Evolutionary conservation across 2,888 invertebrate species (phyloP), one percentile per base, ranked within the genome.

Genomic region (Lithophane semibrunnea): DNA sequence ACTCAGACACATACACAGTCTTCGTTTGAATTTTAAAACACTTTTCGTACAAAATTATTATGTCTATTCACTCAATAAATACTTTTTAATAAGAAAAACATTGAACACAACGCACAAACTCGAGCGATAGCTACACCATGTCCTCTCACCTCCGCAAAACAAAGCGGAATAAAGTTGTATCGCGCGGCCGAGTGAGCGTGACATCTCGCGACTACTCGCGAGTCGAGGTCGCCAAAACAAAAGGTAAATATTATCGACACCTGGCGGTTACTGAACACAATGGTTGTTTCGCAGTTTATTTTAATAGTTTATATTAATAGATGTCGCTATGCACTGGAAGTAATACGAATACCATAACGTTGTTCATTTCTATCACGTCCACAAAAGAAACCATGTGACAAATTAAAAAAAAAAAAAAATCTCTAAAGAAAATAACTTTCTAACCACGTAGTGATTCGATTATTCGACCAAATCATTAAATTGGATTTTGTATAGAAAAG

Each of bases 121-220:
- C 90, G 84, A 89, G 88, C 90, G 84, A 86, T 83, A 82, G 87
- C 80, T 60, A 88, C 91, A 90, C 89, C 82, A 92, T 92, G 95
- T 95, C 95, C 94, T 94, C 92, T 95, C 94, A 93, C 94, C 95
- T 95, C 96, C 96, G 96, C 96, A 95, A 96, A 96, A 96, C 96
- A 96, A 96, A 96, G 96, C 96, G 96, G 96, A 96, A 96, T 92
- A 91, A 91, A 91, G 84, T 90, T 84, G 78, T 80, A 80, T 75
- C 73, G 81, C 68, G 80, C 87, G 81, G 86, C 83, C 83, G 89
- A 89, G 84, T 87, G 93, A 92, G 82, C 79, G 79, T 79, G 79
- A 79, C 79, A 79, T 79, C 92, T 93, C 91, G 92, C 93, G 92
- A 93, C 92, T 92, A 90, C 89, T 88, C 90, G 89, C 86, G 82